Evolutionary conservation across 2,888 invertebrate genomes (phyloP).

Genomic region (Drosophila parthenogenetica): DNA sequence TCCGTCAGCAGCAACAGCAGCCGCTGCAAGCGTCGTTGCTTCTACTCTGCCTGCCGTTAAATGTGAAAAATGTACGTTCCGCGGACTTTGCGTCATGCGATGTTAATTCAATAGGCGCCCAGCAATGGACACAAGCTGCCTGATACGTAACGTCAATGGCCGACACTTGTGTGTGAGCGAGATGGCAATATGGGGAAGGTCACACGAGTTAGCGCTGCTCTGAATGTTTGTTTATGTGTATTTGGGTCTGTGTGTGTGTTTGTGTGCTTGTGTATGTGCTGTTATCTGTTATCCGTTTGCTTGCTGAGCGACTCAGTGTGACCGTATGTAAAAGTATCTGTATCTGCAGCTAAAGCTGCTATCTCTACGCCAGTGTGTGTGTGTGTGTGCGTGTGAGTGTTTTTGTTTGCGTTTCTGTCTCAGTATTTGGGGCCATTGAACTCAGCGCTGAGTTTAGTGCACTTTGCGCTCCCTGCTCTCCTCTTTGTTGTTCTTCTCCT

Average conservation of each 20-base stretch:
- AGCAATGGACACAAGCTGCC: slow-evolving; percentile 41
- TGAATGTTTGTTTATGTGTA: slow-evolving; percentile 2
- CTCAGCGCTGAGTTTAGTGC: slow-evolving; percentile 60
- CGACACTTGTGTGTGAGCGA: slow-evolving; percentile 45
- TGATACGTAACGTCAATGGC: slow-evolving; percentile 68
- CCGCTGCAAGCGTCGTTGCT: slow-evolving; percentile 4
- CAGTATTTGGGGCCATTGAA: slow-evolving; percentile 70
- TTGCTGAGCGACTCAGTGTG: slow-evolving; percentile 42
- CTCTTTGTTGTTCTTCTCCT: slow-evolving; percentile 11
- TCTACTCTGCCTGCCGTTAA: slow-evolving; percentile 21
- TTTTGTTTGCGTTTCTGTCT: slow-evolving; percentile 9
- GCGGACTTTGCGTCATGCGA: slow-evolving; percentile 85
- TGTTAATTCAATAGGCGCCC: slow-evolving; percentile 83
- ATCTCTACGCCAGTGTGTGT: slow-evolving; percentile 3
- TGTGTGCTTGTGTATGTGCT: slow-evolving; percentile 37
- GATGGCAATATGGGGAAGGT: slow-evolving; percentile 60
- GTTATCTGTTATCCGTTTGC: slow-evolving; percentile 63
- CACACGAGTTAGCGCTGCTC: slow-evolving; percentile 35
- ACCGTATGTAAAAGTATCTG: slow-evolving; percentile 28
- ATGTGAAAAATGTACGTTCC: slow-evolving; percentile 72
- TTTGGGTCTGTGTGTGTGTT: neutral
- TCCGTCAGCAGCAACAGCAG: neutral
- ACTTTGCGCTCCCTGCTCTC: slow-evolving; percentile 60
- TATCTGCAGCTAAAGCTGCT: slow-evolving; percentile 4
- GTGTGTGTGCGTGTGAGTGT: slow-evolving; percentile 2